Conservation (phyloP, 2,113 vertebrate genomes). For the Trinectes maculatus region DNA sequence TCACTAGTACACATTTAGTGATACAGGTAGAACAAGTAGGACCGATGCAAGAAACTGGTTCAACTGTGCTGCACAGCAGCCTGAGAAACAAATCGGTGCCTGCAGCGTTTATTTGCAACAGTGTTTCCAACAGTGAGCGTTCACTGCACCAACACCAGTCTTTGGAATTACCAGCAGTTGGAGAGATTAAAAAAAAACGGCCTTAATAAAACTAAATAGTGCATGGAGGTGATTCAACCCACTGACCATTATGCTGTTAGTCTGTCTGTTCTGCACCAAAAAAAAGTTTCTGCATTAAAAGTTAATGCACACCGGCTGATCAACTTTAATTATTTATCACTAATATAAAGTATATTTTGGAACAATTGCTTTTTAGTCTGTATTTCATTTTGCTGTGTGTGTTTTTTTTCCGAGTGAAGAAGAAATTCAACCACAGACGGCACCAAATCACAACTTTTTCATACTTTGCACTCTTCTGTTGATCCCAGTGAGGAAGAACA, state of each 20-base stretch:
- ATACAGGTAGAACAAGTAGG: too few species aligned
- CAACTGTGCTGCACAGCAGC: background rate
- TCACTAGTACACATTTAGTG: too few species aligned
- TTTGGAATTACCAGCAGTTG: slow-evolving; percentile 62
- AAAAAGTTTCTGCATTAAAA: background rate
- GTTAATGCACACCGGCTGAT: background rate
- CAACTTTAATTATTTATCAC: background rate
- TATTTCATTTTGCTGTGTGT: background rate
- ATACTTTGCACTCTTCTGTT: slow-evolving; percentile 22
- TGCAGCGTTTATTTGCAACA: slow-evolving; percentile 50
- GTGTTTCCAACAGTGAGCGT: slow-evolving; percentile 50
- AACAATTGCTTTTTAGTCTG: background rate
- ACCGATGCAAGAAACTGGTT: too few species aligned
- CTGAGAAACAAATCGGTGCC: slow-evolving; percentile 10
- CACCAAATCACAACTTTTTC: slow-evolving; percentile 33
- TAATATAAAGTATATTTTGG: background rate
- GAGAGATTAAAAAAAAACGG: slow-evolving; percentile 59
- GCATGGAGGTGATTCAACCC: slow-evolving; percentile 65
- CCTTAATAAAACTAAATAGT: slow-evolving; percentile 68
- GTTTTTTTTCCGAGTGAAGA: background rate
- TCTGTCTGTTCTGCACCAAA: background rate
- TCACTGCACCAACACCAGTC: slow-evolving; percentile 65
- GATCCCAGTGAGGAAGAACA: slow-evolving; percentile 2
- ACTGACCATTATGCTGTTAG: slow-evolving; percentile 51
- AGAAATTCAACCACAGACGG: slow-evolving; percentile 35